Conservation (phyloP, 2,113 vertebrate species). For the Nyctibius bracteatus region DNA sequence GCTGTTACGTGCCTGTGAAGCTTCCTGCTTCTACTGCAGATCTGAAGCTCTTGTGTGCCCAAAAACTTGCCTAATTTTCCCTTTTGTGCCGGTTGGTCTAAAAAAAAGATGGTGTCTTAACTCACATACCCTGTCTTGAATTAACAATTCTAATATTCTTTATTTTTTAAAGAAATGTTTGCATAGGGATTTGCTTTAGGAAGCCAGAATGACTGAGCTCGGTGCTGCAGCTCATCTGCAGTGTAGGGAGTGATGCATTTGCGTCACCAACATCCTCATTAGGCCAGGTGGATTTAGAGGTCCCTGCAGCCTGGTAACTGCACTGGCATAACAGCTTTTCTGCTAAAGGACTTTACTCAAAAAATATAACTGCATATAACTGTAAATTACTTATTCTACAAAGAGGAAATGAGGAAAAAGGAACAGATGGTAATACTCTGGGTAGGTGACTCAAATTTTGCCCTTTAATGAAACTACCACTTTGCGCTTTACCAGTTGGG, state of each 20-base stretch:
- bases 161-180: background rate
- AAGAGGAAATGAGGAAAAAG: background rate
- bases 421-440: background rate
- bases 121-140: background rate
- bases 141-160: background rate
- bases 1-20: fast-evolving
- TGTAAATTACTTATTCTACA: background rate
- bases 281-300: background rate
- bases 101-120: background rate
- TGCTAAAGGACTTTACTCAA: background rate
- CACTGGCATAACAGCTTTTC: background rate
- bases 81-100: background rate
- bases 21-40: background rate
- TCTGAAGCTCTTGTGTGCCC: background rate
- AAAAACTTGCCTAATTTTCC: background rate
- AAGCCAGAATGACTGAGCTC: background rate
- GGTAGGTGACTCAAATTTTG: background rate
- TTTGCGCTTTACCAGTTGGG: background rate
- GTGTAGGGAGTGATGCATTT: background rate
- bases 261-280: background rate
- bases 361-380: background rate
- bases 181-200: background rate
- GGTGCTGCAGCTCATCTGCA: background rate
- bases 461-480: background rate
- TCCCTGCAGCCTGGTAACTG: background rate